phyloP scores from a whole-genome alignment of 2,113 vertebrate genomes.

The Daubentonia madagascariensis region DNA sequence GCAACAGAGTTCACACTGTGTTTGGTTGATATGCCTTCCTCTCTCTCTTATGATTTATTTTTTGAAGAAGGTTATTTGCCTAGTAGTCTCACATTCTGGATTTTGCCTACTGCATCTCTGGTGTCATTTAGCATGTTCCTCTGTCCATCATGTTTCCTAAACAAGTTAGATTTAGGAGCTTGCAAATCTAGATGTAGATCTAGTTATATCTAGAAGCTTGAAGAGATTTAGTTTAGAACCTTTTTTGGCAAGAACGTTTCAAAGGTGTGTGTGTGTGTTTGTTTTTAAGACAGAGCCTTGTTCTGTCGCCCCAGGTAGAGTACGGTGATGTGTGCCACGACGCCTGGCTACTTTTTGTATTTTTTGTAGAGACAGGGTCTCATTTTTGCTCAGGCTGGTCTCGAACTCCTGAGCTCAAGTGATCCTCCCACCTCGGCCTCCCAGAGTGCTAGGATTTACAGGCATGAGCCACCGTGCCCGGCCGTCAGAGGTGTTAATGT shows the following conservation, averaged over 20 bases:
- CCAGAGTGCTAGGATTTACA: too few relatives aligned
- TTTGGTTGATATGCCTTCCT: not conserved
- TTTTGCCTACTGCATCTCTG: not conserved
- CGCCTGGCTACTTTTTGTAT: too few relatives aligned
- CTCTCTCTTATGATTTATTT: not conserved
- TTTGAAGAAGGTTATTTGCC: not conserved
- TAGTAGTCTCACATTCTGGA: not conserved
- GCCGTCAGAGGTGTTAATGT: not conserved
- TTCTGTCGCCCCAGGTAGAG: too few relatives aligned
- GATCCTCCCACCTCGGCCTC: too few relatives aligned
- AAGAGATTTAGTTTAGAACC: not conserved
- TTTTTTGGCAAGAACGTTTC: not conserved
- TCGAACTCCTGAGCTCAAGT: too few relatives aligned
- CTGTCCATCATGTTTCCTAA: not conserved
- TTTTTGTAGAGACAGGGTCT: too few relatives aligned
- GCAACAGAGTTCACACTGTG: not conserved
- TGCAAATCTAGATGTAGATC: not conserved
- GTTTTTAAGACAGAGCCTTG: too few relatives aligned
- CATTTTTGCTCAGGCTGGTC: too few relatives aligned
- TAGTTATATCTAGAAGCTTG: not conserved
- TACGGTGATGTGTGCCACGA: too few relatives aligned
- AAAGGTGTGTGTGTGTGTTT: too few relatives aligned
- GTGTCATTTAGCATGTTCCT: not conserved
- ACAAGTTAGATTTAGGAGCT: not conserved
- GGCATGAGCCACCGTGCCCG: too few relatives aligned